Base-by-base conservation (phyloP, 2,888 invertebrate genomes). In the Drosophila monieri region DNA sequence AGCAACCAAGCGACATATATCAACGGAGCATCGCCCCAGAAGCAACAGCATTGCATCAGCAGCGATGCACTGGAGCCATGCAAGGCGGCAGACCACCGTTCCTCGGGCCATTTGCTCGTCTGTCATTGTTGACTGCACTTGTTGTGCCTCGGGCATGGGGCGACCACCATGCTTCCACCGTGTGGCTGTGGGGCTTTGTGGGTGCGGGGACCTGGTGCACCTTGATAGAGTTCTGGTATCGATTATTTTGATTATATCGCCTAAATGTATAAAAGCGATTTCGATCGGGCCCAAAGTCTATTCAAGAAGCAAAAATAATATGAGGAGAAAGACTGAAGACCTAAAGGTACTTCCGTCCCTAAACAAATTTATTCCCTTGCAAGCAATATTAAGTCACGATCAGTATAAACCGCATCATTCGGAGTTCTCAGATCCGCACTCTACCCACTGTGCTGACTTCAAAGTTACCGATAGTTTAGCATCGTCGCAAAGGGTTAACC, bases 61-160 rank as follows among this genome's bases (percentile, higher is more conserved):
- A 35, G 46, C 49, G 32, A 47, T 71, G 71, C 72, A 67, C 41
- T 30, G 39, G 43, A n/a, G 48, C 48, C 23, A 37, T 27, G 25
- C 68, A 67, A 41, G 73, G 67, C 71, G 69, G 78, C 43, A 21
- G 43, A 70, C 70, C 76, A 73, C 71, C 72, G 85, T 77, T 80
- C 72, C 86, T 88, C 88, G 85, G 78, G 70, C 68, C 87, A 85
- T 86, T 88, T 88, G 88, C 88, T 88, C 85, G 84, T 85, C 88
- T 88, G 88, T 85, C 84, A 85, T 75, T 88, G 87, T 88, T 88
- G 87, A 84, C 85, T 86, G 88, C 85, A 68, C 73, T 77, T 78
- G 69, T 69, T 85, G 80, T 68, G 83, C 73, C 47, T 51, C 73
- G 64, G 73, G 54, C 68, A 67, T 54, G 35, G 37, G 46, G 32